These are phyloP conservation scores for Montipora cactus DNA, from an alignment of 64 coral and sea anemone genomes.

Conservation along the genomic window DNA sequence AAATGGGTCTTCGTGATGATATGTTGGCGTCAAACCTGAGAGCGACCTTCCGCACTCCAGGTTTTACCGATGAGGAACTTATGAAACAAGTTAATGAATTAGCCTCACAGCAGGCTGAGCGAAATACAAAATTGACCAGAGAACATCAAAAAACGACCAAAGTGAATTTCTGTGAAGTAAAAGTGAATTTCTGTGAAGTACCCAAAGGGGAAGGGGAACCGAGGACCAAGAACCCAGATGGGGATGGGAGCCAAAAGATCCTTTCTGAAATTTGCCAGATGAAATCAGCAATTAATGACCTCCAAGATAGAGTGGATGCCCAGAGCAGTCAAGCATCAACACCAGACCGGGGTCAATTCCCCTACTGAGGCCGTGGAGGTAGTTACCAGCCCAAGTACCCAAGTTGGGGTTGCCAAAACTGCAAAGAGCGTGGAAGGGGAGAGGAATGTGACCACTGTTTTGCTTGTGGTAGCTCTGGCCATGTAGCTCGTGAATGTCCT, in stretches of 20 bases:
- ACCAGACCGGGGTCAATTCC: conserved; percentile 12
- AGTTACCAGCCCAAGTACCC: conserved; percentile 8
- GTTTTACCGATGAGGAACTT: too few species aligned
- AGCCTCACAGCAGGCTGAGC: too few species aligned
- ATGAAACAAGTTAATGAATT: too few species aligned
- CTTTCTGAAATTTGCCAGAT: conserved; percentile 22
- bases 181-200: neutral
- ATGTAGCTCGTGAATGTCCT: conserved; percentile 21
- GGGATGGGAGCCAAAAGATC: conserved; percentile 30
- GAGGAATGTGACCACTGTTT: too few species aligned
- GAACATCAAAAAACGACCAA: too few species aligned
- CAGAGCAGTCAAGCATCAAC: neutral
- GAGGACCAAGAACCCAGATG: neutral
- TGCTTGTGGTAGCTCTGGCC: conserved; percentile 55
- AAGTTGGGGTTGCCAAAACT: too few species aligned
- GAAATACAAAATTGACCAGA: too few species aligned
- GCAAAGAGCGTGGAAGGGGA: too few species aligned
- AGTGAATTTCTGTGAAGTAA: too few species aligned
- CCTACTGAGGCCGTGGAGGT: neutral
- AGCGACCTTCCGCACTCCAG: too few species aligned
- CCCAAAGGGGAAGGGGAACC: conserved; percentile 1
- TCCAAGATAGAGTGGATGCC: conserved; percentile 35
- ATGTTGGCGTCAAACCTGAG: too few species aligned
- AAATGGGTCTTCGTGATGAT: too few species aligned
- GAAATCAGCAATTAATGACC: conserved; percentile 37